These are phyloP conservation scores for Trichopoda pennipes DNA, from an alignment of 2,888 invertebrate species.

Conservation along the genomic window DNA sequence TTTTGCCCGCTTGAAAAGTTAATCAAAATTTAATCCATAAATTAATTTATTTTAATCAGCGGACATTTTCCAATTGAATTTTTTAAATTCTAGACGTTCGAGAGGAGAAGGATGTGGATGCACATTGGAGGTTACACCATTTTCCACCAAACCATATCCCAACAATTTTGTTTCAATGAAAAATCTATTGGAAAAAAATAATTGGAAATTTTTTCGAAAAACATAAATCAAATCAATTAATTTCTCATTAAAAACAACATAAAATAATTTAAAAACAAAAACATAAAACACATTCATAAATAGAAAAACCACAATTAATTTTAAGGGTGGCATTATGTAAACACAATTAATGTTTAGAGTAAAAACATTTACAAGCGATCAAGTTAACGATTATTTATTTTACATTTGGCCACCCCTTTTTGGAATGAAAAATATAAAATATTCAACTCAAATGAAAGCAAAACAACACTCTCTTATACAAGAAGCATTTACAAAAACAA, in stretches of 20 bases:
- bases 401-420: slow-evolving; percentile 25
- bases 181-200: too few species aligned
- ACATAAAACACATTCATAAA: not conserved
- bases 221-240: not conserved
- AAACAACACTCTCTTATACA: slow-evolving; percentile 13
- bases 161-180: too few species aligned
- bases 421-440: slow-evolving; percentile 3
- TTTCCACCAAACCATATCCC: too few species aligned
- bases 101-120: too few species aligned
- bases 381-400: not conserved
- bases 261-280: not conserved
- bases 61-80: too few species aligned
- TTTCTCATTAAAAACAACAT: not conserved
- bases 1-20: too few species aligned
- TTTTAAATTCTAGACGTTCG: too few species aligned
- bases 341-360: not conserved
- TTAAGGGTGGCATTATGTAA: not conserved
- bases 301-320: not conserved
- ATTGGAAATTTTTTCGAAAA: not conserved
- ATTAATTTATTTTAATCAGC: too few species aligned
- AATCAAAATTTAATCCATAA: too few species aligned
- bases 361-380: slow-evolving; percentile 30
- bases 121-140: too few species aligned
- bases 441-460: slow-evolving; percentile 40
- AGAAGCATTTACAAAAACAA: slow-evolving; percentile 4